Percentiles rank a stretch among this genome's conserved stretches.
phyloP scores from a whole-genome alignment of 2,797 vertebrate genomes.

The Dipus sagitta region DNA sequence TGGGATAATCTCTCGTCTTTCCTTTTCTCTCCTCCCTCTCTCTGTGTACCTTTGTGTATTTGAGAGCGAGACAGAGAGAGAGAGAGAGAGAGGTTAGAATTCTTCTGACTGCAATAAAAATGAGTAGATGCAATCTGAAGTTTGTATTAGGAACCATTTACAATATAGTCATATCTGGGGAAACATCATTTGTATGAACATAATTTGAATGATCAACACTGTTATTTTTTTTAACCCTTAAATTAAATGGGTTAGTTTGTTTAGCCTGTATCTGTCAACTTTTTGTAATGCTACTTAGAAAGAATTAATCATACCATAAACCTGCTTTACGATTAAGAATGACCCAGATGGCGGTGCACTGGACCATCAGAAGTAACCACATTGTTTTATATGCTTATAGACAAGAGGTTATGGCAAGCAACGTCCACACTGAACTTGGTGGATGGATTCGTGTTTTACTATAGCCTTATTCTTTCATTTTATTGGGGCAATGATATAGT shows the following conservation, averaged over 20 bases:
- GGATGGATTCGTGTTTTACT: background rate
- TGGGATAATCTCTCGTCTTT: background rate
- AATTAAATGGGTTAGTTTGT: background rate
- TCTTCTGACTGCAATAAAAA: conserved; percentile 28
- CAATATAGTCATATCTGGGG: background rate
- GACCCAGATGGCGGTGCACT: background rate
- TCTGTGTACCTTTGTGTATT: background rate
- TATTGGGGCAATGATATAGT: background rate
- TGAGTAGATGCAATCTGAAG: background rate
- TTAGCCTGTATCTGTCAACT: conserved; percentile 3
- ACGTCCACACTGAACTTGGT: background rate
- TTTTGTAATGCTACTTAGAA: conserved; percentile 34
- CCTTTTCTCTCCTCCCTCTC: background rate
- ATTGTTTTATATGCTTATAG: background rate
- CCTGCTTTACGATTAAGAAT: conserved; percentile 21
- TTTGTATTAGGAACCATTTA: background rate
- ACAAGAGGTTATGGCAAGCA: background rate
- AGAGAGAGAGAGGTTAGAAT: background rate
- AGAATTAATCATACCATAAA: background rate
- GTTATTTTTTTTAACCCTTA: conserved; percentile 6
- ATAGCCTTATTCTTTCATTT: background rate
- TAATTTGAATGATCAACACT: conserved; percentile 19
- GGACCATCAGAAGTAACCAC: background rate
- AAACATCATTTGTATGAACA: background rate
- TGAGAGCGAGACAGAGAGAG: background rate